phyloP scores from a whole-genome alignment of 2,113 vertebrate species.

The Pungitius pungitius region DNA sequence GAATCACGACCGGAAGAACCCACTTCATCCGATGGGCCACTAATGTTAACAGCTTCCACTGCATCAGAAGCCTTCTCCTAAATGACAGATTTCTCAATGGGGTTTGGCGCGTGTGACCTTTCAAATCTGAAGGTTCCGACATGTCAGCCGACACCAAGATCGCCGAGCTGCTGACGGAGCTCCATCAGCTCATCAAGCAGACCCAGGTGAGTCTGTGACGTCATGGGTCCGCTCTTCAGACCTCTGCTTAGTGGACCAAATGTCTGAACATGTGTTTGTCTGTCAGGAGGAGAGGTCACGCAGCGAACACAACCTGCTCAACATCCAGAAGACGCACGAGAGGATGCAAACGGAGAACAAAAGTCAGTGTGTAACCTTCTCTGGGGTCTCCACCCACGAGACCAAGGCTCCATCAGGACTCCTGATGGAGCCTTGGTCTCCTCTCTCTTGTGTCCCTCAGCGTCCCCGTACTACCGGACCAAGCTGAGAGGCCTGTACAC shows the following conservation, averaged over 20 bases:
- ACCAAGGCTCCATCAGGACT: background rate
- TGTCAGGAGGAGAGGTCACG: constrained; percentile 88
- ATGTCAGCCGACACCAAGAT: constrained; percentile 91
- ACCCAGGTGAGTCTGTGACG: constrained; percentile 82
- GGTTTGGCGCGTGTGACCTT: no score
- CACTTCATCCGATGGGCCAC: no score
- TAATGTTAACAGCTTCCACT: no score
- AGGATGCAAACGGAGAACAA: constrained; percentile 95
- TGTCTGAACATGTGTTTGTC: background rate
- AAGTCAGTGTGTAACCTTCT: constrained; percentile 77
- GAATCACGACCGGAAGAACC: no score
- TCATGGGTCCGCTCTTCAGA: no score
- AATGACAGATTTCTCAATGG: no score
- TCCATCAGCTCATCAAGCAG: constrained; percentile 93
- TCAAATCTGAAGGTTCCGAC: constrained; percentile 41
- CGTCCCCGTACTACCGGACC: constrained; percentile 92
- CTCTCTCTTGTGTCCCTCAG: constrained; percentile 65
- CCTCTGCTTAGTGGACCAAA: background rate
- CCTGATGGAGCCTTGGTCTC: background rate
- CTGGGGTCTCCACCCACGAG: no score
- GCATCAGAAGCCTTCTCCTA: no score
- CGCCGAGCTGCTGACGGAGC: constrained; percentile 88
- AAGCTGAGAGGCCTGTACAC: constrained; percentile 92
- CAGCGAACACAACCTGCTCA: constrained; percentile 93
- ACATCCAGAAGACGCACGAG: constrained; percentile 95